These are phyloP conservation scores for Terrapene triunguis DNA, from an alignment of 2,113 vertebrate genomes.

Conservation along the genomic window DNA sequence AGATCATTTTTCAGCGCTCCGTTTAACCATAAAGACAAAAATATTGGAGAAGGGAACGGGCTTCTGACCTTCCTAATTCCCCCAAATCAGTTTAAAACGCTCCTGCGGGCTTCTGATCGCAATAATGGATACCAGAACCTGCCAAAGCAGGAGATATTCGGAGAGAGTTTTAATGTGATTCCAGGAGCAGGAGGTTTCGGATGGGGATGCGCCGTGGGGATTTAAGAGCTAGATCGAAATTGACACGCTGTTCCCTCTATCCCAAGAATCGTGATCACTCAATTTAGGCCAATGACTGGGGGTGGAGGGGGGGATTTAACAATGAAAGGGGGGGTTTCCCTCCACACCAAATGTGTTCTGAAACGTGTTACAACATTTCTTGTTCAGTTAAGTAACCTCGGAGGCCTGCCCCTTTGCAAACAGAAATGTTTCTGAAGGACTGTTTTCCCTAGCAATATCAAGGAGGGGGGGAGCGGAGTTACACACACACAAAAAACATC, in stretches of 20 bases:
- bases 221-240: neutral
- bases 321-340: neutral
- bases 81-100: constrained; percentile 26
- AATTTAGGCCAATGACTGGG: neutral
- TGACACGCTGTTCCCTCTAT: neutral
- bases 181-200: neutral
- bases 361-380: neutral
- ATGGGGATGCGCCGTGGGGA: neutral
- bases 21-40: neutral
- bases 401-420: neutral
- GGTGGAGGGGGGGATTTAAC: neutral
- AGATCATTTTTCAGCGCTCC: neutral
- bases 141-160: constrained; percentile 25
- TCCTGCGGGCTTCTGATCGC: neutral
- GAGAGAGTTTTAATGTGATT: neutral
- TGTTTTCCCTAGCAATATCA: neutral
- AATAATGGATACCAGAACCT: constrained; percentile 67
- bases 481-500: neutral
- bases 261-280: neutral
- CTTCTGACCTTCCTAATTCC: constrained; percentile 71
- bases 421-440: no score
- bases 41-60: constrained; percentile 12
- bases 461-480: fast-evolving
- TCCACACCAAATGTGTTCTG: neutral
- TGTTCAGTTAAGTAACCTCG: neutral